A percentile compares a stretch with the other conserved stretches of the same genome.
phyloP scores from a whole-genome alignment of 2,113 vertebrate genomes.

The Calidris pygmaea region DNA sequence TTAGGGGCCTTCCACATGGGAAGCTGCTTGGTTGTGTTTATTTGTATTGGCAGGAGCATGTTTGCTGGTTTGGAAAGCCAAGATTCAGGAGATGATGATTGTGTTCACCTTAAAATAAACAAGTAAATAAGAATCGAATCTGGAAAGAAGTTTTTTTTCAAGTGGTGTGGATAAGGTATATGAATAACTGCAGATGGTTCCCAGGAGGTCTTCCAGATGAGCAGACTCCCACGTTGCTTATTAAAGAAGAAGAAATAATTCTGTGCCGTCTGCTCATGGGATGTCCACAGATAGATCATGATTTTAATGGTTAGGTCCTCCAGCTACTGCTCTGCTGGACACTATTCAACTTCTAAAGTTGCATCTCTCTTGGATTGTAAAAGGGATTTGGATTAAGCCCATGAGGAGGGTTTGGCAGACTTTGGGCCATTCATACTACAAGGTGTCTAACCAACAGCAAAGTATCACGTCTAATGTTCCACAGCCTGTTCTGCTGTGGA shows the following conservation, averaged over 20 bases:
- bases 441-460: not conserved
- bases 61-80: not conserved
- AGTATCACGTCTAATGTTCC: not conserved
- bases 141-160: not conserved
- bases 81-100: not conserved
- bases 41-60: not conserved
- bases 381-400: not conserved
- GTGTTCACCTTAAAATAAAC: not conserved
- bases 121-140: not conserved
- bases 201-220: not conserved
- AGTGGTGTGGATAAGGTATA: not conserved
- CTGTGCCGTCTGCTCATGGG: not conserved
- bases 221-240: not conserved
- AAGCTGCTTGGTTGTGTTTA: not conserved
- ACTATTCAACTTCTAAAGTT: not conserved
- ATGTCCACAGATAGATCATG: not conserved
- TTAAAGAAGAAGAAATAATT: not conserved
- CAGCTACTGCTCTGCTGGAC: not conserved
- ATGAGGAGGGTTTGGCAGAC: not conserved
- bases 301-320: not conserved
- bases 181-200: not conserved
- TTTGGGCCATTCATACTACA: not conserved
- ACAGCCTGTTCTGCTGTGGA: not conserved
- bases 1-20: not conserved
- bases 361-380: not conserved